These are phyloP conservation scores for Dendrocopos noguchii DNA, from an alignment of 2,113 vertebrate genomes.

Conservation along the genomic window DNA sequence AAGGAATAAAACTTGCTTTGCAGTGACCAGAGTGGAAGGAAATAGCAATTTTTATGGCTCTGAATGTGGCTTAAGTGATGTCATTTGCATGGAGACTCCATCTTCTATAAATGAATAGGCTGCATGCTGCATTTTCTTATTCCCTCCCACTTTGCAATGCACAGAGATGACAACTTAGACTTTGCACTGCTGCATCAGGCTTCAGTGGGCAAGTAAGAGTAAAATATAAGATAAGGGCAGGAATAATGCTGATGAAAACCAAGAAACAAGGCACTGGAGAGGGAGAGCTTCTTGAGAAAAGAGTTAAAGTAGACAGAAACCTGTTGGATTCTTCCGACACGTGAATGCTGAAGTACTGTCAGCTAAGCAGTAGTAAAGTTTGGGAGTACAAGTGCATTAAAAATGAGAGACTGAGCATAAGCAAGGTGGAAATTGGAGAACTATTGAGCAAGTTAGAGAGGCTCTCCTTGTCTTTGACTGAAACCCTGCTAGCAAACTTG, in stretches of 20 bases:
- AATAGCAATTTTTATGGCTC: not conserved
- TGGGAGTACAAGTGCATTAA: not conserved
- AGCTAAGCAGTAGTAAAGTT: not conserved
- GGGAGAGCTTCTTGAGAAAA: not conserved
- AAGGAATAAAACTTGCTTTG: not conserved
- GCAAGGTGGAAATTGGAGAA: not conserved
- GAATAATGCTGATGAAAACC: not conserved
- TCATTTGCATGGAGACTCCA: not conserved
- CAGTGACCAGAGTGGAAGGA: not conserved
- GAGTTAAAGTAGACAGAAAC: not conserved
- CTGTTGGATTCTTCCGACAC: not conserved
- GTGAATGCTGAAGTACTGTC: fast-evolving
- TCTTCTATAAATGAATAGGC: not conserved
- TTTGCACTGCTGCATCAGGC: not conserved
- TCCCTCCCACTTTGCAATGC: not conserved
- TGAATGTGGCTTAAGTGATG: not conserved
- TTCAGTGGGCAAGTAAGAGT: not conserved
- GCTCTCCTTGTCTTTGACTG: not conserved
- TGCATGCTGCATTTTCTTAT: not conserved
- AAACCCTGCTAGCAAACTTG: not conserved
- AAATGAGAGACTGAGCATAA: not conserved
- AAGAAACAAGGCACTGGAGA: not conserved
- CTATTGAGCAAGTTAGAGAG: not conserved
- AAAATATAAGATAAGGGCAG: not conserved
- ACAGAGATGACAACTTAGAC: not conserved